Conservation (phyloP, 2,797 vertebrate species). For the Lutjanus argentimaculatus region DNA sequence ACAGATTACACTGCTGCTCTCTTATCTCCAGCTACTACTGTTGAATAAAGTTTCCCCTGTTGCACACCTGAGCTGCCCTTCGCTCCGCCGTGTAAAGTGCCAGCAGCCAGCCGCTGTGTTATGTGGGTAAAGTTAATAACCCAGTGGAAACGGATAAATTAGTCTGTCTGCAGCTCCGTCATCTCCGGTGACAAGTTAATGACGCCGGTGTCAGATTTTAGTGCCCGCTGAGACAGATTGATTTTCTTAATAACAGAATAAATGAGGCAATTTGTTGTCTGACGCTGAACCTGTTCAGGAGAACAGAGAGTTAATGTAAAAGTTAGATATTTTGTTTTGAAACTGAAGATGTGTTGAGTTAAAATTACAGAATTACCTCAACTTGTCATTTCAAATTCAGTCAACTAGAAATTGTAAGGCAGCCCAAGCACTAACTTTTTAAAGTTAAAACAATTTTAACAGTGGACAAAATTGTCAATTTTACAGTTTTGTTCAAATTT, state of each 20-base stretch:
- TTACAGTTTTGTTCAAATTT: not conserved
- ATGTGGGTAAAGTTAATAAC: conserved; percentile 63
- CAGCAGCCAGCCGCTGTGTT: conserved; percentile 21
- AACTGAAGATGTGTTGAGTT: not conserved
- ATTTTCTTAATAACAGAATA: conserved; percentile 39
- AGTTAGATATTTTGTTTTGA: conserved; percentile 3
- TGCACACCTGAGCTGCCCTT: conserved; percentile 67
- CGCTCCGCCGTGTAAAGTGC: conserved; percentile 52
- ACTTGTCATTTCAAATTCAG: too few species aligned
- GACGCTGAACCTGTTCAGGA: conserved; percentile 1
- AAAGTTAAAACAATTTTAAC: too few species aligned
- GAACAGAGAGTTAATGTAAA: not conserved
- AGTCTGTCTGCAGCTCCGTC: conserved; percentile 50
- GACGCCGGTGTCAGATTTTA: conserved; percentile 32
- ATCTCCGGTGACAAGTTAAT: conserved; percentile 54
- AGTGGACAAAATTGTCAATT: not conserved
- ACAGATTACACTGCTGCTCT: conserved; percentile 41
- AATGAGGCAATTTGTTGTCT: conserved; percentile 31
- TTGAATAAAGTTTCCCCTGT: conserved; percentile 48
- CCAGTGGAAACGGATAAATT: conserved; percentile 57
- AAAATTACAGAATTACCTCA: not conserved
- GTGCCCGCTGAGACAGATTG: conserved; percentile 26
- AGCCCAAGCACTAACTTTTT: too few species aligned
- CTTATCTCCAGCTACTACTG: conserved; percentile 64
- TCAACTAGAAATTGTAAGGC: too few species aligned